Evolutionary conservation across 2,888 invertebrate genomes (phyloP).

Genomic region (Agrilus biguttatus): DNA sequence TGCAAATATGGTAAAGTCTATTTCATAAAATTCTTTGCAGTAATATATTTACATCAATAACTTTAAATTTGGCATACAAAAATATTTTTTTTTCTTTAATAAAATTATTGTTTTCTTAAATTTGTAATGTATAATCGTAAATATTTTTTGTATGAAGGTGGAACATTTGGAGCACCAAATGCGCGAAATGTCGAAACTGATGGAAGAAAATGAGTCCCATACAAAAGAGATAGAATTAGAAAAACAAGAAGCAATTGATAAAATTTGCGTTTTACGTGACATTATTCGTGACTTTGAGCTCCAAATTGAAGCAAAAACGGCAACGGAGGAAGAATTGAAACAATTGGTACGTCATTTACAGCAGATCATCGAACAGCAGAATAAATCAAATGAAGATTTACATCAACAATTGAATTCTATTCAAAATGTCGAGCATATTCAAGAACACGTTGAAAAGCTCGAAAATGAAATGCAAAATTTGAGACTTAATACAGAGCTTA

Average conservation of each 20-base stretch:
- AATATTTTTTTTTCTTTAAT: too few species aligned
- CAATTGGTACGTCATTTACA: conserved; percentile 36
- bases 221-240: conserved; percentile 55
- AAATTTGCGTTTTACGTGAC: conserved; percentile 58
- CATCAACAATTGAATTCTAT: conserved; percentile 39
- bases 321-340: conserved; percentile 45
- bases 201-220: conserved; percentile 44
- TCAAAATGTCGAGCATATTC: conserved; percentile 29
- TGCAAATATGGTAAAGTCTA: too few species aligned
- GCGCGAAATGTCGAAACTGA: conserved; percentile 48
- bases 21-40: too few species aligned
- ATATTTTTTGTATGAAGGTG: conserved; percentile 38
- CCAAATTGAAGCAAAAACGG: conserved; percentile 54
- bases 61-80: too few species aligned
- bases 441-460: conserved; percentile 33
- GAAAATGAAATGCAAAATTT: conserved; percentile 28
- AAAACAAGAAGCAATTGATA: conserved; percentile 59
- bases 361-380: conserved; percentile 28
- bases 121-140: too few species aligned
- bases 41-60: too few species aligned
- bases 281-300: conserved; percentile 64
- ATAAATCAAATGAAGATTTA: conserved; percentile 33
- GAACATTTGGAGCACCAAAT: conserved; percentile 66
- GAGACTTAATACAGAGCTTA: conserved; percentile 24
- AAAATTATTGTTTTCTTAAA: too few species aligned